Percentiles rank a stretch among this genome's conserved stretches.
phyloP scores from a whole-genome alignment of 1,140 invertebrate species.

The Conus ventricosus region DNA sequence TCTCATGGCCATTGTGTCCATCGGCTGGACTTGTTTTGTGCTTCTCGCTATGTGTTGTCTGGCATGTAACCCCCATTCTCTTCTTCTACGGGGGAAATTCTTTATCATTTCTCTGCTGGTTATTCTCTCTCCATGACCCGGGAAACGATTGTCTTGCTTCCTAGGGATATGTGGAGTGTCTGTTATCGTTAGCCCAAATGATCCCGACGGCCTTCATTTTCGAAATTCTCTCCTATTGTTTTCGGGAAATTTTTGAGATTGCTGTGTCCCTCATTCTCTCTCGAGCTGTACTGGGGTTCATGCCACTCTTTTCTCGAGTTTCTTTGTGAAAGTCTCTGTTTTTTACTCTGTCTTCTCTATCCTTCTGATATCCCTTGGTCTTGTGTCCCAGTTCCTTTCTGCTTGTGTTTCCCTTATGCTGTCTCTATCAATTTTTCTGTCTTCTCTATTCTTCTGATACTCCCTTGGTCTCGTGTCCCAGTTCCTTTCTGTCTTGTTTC shows the following conservation, averaged over 20 bases:
- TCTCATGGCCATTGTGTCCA: background rate
- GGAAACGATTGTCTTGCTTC: background rate
- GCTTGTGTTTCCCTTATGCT: background rate
- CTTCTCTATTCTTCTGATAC: background rate
- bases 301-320: background rate
- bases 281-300: background rate
- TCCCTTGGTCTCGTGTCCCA: background rate
- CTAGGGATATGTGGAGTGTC: background rate
- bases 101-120: background rate
- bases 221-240: background rate
- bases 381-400: background rate
- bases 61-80: background rate
- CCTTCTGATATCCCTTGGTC: background rate
- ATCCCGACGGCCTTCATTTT: background rate
- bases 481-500: background rate
- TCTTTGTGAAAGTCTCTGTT: background rate
- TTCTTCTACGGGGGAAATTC: background rate
- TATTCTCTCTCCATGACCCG: background rate
- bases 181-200: background rate
- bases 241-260: background rate
- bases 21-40: background rate
- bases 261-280: background rate
- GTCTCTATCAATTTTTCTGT: background rate
- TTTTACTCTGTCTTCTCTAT: background rate
- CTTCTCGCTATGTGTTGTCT: background rate